These are phyloP conservation scores for Pseudoips prasinana DNA, from an alignment of 2,888 invertebrate species.

Conservation along the genomic window DNA sequence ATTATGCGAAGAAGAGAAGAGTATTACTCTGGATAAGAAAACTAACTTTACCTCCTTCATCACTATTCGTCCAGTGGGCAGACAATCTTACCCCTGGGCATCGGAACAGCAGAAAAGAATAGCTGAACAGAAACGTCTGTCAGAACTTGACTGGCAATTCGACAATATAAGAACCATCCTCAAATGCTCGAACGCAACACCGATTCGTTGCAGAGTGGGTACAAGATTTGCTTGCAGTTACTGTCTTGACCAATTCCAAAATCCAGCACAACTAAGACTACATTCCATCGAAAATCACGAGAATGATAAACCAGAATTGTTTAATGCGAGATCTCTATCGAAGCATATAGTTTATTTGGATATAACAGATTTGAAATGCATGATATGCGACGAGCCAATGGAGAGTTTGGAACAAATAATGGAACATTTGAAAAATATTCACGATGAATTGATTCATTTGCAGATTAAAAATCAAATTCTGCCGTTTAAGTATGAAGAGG, in stretches of 20 bases:
- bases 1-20: conserved; percentile 14
- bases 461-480: conserved; percentile 62
- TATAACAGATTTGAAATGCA: conserved; percentile 51
- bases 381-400: conserved; percentile 41
- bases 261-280: conserved; percentile 47
- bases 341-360: conserved; percentile 58
- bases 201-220: conserved; percentile 49
- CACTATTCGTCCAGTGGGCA: conserved; percentile 41
- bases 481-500: conserved; percentile 41
- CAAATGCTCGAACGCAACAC: conserved; percentile 56
- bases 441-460: conserved; percentile 48
- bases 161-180: conserved; percentile 55
- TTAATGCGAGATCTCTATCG: conserved; percentile 45
- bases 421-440: conserved; percentile 49
- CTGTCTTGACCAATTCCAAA: conserved; percentile 52
- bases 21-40: conserved; percentile 39
- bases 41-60: conserved; percentile 48
- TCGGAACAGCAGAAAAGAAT: conserved; percentile 26
- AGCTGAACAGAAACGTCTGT: conserved; percentile 32
- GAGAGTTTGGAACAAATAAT: conserved; percentile 46
- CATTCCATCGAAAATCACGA: conserved; percentile 46
- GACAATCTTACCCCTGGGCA: conserved; percentile 21
- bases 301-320: conserved; percentile 44
- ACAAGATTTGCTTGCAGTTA: conserved; percentile 55
- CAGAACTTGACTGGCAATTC: conserved; percentile 57